Evolutionary conservation across 2,797 vertebrate species (phyloP).

Genomic region (Centropyge bicolor): DNA sequence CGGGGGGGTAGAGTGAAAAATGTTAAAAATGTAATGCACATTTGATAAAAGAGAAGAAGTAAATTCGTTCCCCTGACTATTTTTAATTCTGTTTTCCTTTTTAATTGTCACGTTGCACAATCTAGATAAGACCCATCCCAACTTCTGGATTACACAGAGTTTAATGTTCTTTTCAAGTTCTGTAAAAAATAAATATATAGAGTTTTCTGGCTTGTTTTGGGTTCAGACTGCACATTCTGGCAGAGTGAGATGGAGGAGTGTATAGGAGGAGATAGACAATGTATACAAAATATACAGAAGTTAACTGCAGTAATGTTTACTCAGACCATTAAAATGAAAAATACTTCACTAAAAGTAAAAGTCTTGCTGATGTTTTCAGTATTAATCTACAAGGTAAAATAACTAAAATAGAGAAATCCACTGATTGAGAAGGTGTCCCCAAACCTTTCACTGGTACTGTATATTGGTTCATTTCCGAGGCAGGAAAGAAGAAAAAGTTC

Average conservation of each 20-base stretch:
- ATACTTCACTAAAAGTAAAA: background rate
- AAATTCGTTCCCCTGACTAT: background rate
- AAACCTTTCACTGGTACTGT: no score
- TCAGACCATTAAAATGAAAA: background rate
- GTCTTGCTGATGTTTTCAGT: background rate
- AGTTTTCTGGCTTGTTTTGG: background rate
- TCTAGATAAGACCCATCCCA: background rate
- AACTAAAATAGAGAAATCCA: no score
- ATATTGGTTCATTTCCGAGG: no score
- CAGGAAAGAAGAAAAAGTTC: background rate
- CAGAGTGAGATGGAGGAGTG: background rate
- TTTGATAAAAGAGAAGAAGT: conserved; percentile 18
- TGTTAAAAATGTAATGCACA: conserved; percentile 26
- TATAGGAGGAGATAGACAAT: background rate
- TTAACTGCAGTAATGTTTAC: background rate
- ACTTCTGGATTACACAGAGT: background rate
- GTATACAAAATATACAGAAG: background rate
- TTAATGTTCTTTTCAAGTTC: background rate
- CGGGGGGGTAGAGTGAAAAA: background rate
- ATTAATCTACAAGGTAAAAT: no score
- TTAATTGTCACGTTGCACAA: conserved; percentile 15
- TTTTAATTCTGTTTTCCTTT: conserved; percentile 10
- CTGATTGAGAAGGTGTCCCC: no score
- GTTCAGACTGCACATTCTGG: background rate
- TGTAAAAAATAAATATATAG: background rate